Percentiles rank a stretch among this genome's conserved stretches.
Conservation (phyloP, 2,888 invertebrate genomes). For the Neoascia interrupta region DNA sequence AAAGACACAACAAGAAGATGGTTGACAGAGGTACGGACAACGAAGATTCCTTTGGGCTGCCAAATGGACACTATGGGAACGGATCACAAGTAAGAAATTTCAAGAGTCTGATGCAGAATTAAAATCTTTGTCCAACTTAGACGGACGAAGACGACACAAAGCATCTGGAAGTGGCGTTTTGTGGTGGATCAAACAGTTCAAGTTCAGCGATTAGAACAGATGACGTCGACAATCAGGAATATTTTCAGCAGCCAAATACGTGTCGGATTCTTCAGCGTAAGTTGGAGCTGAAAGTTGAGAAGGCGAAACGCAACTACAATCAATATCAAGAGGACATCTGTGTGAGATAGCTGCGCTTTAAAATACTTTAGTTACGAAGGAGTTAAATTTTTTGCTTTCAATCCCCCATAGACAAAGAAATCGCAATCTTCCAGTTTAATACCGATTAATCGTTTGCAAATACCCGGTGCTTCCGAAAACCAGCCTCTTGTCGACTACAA, state of each 20-base stretch:
- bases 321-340: constrained; percentile 77
- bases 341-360: constrained; percentile 64
- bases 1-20: too few species aligned
- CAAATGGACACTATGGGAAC: too few species aligned
- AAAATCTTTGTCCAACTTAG: too few species aligned
- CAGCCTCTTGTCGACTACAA: constrained; percentile 79
- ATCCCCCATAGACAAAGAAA: constrained; percentile 71
- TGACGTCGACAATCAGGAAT: constrained; percentile 20
- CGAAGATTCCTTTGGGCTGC: too few species aligned
- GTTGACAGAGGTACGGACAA: too few species aligned
- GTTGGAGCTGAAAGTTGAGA: constrained; percentile 79
- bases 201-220: neutral
- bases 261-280: constrained; percentile 79
- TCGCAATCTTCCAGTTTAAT: constrained; percentile 77
- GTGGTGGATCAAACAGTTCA: constrained; percentile 30
- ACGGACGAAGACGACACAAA: too few species aligned
- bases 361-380: constrained; percentile 27
- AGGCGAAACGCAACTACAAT: constrained; percentile 78
- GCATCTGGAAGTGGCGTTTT: constrained; percentile 46
- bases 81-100: too few species aligned
- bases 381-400: neutral
- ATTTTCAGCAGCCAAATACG: constrained; percentile 76
- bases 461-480: constrained; percentile 78
- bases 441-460: constrained; percentile 78
- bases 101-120: too few species aligned